Percentiles rank a stretch among this genome's conserved stretches.
Conservation (phyloP, 92 coral and sea anemone genomes). For the Epizoanthus stellaris region DNA sequence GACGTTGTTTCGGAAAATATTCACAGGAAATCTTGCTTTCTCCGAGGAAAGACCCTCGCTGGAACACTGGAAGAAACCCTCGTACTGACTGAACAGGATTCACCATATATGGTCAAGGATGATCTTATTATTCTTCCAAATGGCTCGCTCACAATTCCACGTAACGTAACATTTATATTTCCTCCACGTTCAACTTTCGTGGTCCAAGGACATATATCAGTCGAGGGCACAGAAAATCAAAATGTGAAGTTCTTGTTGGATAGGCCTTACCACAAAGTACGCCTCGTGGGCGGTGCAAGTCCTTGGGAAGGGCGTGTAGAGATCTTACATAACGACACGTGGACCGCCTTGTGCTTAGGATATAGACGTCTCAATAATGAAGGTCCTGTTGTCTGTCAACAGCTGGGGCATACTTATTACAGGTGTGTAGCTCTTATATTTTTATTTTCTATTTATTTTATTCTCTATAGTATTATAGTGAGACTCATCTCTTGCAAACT, state of each 20-base stretch:
- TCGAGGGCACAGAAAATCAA: conserved; percentile 45
- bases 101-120: conserved; percentile 64
- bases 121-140: conserved; percentile 69
- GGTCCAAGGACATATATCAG: conserved; percentile 65
- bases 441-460: too few relatives aligned
- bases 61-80: conserved; percentile 60
- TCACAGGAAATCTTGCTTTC: conserved; percentile 48
- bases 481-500: too few relatives aligned
- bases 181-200: conserved; percentile 62
- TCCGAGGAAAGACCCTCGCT: conserved; percentile 48
- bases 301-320: conserved; percentile 74
- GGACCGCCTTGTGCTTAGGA: conserved; percentile 57
- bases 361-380: conserved; percentile 34
- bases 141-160: conserved; percentile 59
- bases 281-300: conserved; percentile 60
- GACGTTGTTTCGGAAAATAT: background rate
- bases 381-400: conserved; percentile 59
- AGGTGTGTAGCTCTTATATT: background rate
- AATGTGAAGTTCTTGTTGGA: conserved; percentile 39
- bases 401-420: conserved; percentile 39
- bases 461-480: too few relatives aligned
- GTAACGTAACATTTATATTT: conserved; percentile 60
- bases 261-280: conserved; percentile 14
- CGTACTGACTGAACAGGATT: conserved; percentile 18
- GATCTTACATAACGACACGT: conserved; percentile 46